These are phyloP conservation scores for Limanda limanda DNA, from an alignment of 2,113 vertebrate species.

Conservation along the genomic window DNA sequence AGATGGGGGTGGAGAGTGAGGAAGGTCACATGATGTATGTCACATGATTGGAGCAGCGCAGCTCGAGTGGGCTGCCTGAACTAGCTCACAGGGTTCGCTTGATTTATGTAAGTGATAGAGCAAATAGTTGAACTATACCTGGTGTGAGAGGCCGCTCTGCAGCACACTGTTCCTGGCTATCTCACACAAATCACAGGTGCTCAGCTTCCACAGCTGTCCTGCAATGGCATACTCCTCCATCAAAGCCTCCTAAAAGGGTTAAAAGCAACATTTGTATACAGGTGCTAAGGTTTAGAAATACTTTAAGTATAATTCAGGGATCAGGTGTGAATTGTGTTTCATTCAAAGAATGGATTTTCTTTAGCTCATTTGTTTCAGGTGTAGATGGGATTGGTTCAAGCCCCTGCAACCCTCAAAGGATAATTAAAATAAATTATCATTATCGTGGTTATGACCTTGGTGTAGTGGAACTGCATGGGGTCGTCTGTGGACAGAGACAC, in stretches of 20 bases:
- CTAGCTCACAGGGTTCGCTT: no score
- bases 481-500: slow-evolving; percentile 97
- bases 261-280: neutral
- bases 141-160: slow-evolving; percentile 93
- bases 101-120: no score
- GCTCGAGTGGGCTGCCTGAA: no score
- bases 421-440: no score
- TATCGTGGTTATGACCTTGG: slow-evolving; percentile 86
- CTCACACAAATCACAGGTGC: slow-evolving; percentile 96
- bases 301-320: neutral
- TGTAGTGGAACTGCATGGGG: slow-evolving; percentile 99
- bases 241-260: slow-evolving; percentile 67
- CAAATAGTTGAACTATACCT: slow-evolving; percentile 79
- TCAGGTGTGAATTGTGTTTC: no score
- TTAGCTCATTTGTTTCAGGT: no score
- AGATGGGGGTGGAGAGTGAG: no score
- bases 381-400: no score
- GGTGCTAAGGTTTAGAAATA: neutral
- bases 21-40: no score
- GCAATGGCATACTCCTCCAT: slow-evolving; percentile 95
- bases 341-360: neutral
- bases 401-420: no score
- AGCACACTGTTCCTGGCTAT: slow-evolving; percentile 97
- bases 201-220: slow-evolving; percentile 98
- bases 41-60: no score